These are phyloP conservation scores for Solenopsis fugax DNA, from an alignment of 1,140 invertebrate genomes.

Conservation along the genomic window DNA sequence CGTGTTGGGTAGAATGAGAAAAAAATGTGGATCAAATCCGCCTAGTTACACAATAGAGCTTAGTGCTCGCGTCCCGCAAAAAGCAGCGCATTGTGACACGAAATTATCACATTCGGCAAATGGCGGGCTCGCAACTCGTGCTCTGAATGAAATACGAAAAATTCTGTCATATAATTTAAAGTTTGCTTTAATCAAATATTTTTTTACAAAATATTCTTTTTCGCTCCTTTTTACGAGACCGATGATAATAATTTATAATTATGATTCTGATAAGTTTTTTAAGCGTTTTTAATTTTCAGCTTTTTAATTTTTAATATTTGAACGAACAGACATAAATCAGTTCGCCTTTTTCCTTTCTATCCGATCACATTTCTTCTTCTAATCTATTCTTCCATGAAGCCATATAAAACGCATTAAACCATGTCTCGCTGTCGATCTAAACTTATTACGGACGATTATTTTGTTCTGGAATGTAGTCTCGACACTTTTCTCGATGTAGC, in stretches of 20 bases:
- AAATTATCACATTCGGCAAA: conserved; percentile 50
- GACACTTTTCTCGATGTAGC: conserved; percentile 26
- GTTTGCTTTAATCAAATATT: not conserved
- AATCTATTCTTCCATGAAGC: conserved; percentile 33
- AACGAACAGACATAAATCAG: not conserved
- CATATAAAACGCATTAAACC: conserved; percentile 44
- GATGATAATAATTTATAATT: not conserved
- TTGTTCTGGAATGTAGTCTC: conserved; percentile 25
- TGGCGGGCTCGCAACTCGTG: not conserved
- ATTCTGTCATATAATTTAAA: not conserved
- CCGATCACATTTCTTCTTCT: not conserved
- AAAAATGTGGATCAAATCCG: conserved; percentile 61
- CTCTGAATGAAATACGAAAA: conserved; percentile 25
- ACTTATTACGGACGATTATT: conserved; percentile 52
- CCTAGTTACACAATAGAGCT: conserved; percentile 44
- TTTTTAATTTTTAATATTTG: not conserved
- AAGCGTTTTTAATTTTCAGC: not conserved
- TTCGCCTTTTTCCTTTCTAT: not conserved
- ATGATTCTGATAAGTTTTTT: not conserved
- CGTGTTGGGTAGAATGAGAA: conserved; percentile 18
- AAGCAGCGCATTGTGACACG: conserved; percentile 24
- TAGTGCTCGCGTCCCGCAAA: conserved; percentile 33
- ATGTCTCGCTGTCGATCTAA: not conserved
- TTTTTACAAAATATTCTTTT: not conserved
- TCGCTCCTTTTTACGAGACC: not conserved